Base-by-base conservation (phyloP, 2,888 invertebrate species). In the Caprella mutica region DNA sequence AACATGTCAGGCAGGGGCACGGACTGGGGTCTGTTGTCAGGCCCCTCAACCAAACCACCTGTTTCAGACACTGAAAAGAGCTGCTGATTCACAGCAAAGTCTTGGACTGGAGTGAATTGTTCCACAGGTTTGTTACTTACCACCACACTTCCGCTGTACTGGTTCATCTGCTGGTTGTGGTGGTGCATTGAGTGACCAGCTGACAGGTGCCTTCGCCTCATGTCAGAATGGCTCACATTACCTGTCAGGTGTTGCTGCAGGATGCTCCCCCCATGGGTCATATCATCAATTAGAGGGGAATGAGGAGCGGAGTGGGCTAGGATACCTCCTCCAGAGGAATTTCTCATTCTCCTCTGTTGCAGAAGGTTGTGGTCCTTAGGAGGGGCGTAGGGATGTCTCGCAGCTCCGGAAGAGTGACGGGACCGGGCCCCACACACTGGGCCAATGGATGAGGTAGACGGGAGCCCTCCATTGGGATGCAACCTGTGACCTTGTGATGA, bases 341-440 rank as follows among this genome's bases (percentile, higher is more conserved):
- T 48, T 5, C 48, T 27, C 9, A 48, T 27, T 19, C 48, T n/a
- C n/a, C 48, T n/a, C n/a, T 48, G 48, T 17, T 48, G 48, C 3
- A 48, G 52, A n/a, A 58, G 27, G 17, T 61, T 55, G 19, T 58
- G 52, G 17, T 64, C 64, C n/a, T 54, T 35, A 33, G 59, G 59
- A 1, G 59, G 60, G 19, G 52, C 52, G 35, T 60, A 59, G 9
- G 59, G 35, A 26, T 53, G 52, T 8, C 52, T 55, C 14, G 60
- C 58, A 17, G 68, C 67, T 24, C 69, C 69, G 14, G 69, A 69
- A 19, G 65, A 59, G 52, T 66, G 62, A 1, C 65, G 55, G 27
- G 65, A 65, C n/a, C 66, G 56, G 43, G 56, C 58, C 40, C 50
- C 55, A n/a, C n/a, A n/a, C n/a, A n/a, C n/a, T n/a, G n/a, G n/a